A percentile compares a stretch with the other conserved stretches of the same genome.
Conservation (phyloP, 2,888 invertebrate genomes). For the Nomada flava region DNA sequence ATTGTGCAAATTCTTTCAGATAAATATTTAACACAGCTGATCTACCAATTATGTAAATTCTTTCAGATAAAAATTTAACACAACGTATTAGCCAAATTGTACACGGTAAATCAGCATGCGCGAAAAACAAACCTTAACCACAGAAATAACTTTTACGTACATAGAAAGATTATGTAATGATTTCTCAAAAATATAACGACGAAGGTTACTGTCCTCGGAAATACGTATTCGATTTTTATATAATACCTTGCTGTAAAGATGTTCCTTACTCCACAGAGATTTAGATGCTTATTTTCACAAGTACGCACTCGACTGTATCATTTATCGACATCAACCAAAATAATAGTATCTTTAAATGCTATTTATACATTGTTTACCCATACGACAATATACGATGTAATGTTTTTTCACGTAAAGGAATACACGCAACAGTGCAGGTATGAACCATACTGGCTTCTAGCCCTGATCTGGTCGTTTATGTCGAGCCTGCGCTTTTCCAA, state of each 20-base stretch:
- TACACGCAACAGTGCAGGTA: too few relatives aligned
- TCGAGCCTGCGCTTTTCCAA: slow-evolving; percentile 58
- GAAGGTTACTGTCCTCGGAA: background rate
- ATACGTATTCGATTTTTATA: background rate
- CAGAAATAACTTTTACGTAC: background rate
- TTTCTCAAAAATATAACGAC: slow-evolving; percentile 14
- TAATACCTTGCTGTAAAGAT: background rate
- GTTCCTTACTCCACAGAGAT: background rate
- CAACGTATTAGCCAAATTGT: background rate
- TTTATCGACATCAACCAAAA: background rate
- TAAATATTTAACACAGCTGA: background rate
- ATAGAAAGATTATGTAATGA: slow-evolving; percentile 4
- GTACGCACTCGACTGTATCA: background rate
- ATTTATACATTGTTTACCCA: background rate
- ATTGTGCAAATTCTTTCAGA: background rate
- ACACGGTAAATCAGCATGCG: too few relatives aligned
- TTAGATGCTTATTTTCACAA: background rate
- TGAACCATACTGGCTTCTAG: slow-evolving; percentile 26
- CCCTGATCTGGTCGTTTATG: slow-evolving; percentile 22
- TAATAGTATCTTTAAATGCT: background rate
- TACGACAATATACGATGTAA: background rate
- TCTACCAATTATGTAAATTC: background rate
- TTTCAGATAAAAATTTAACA: background rate
- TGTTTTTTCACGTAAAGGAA: too few relatives aligned
- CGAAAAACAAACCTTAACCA: slow-evolving; percentile 11